phyloP scores from a whole-genome alignment of 1,140 invertebrate genomes.

The Euwallacea similis region DNA sequence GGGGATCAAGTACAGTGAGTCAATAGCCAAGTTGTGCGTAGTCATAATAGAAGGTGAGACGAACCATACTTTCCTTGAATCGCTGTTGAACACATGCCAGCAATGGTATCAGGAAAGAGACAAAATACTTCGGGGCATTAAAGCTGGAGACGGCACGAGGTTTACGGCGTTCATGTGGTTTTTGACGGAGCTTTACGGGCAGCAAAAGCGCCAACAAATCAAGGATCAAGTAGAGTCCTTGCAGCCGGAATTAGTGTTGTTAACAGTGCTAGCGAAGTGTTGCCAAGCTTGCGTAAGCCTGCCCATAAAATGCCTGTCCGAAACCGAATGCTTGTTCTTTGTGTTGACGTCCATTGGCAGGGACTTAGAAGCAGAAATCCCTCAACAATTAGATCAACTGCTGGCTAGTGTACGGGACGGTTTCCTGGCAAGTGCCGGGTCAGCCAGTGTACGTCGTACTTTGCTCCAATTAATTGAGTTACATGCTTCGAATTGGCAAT shows the following conservation, averaged over 20 bases:
- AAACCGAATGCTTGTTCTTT: slow-evolving; percentile 85
- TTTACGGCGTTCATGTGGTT: slow-evolving; percentile 86
- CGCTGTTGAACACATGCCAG: slow-evolving; percentile 83
- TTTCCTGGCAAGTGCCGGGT: slow-evolving; percentile 70
- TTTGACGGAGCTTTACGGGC: slow-evolving; percentile 85
- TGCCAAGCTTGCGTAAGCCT: slow-evolving; percentile 80
- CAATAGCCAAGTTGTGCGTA: slow-evolving; percentile 79
- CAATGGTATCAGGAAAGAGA: slow-evolving; percentile 87
- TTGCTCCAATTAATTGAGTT: slow-evolving; percentile 86
- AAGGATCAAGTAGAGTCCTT: slow-evolving; percentile 68
- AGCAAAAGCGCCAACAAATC: slow-evolving; percentile 74
- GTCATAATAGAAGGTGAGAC: slow-evolving; percentile 84
- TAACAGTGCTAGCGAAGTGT: slow-evolving; percentile 80
- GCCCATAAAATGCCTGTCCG: slow-evolving; percentile 74
- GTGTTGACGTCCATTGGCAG: slow-evolving; percentile 83
- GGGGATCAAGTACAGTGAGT: slow-evolving; percentile 73
- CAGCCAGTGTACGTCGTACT: slow-evolving; percentile 73
- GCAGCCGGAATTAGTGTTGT: slow-evolving; percentile 71
- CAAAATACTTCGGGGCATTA: slow-evolving; percentile 59
- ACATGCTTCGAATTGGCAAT: slow-evolving; percentile 84
- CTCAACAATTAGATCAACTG: slow-evolving; percentile 74
- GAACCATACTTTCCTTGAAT: slow-evolving; percentile 85
- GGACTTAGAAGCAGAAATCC: slow-evolving; percentile 80
- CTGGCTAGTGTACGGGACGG: slow-evolving; percentile 80
- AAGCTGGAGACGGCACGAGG: slow-evolving; percentile 62